phyloP scores from a whole-genome alignment of 1,140 invertebrate species.

The roundworm (Caenorhabditis elegans) region WBcel235 BX284602.5:11466501-11467000 shows the following conservation, averaged over 20 bases:
- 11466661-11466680: conserved; percentile 51
- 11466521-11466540: background rate
- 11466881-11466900: conserved; percentile 44
- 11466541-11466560: background rate
- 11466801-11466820: conserved; percentile 86
- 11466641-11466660: conserved; percentile 42
- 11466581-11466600: too few species aligned
- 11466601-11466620: too few species aligned
- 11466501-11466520: conserved; percentile 77
- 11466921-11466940: conserved; percentile 27
- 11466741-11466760: conserved; percentile 74
- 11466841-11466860: conserved; percentile 89
- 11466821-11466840: conserved; percentile 92
- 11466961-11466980: background rate
- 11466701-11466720: conserved; percentile 69
- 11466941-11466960: conserved; percentile 34
- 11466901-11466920: conserved; percentile 34
- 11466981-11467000: too few species aligned
- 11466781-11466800: conserved; percentile 66
- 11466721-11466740: conserved; percentile 72
- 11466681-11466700: conserved; percentile 45
- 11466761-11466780: conserved; percentile 81
- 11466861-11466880: conserved; percentile 79
- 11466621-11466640: background rate
- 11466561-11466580: background rate